phyloP scores from a whole-genome alignment of 2,888 invertebrate genomes.

The Escarpia spicata region DNA sequence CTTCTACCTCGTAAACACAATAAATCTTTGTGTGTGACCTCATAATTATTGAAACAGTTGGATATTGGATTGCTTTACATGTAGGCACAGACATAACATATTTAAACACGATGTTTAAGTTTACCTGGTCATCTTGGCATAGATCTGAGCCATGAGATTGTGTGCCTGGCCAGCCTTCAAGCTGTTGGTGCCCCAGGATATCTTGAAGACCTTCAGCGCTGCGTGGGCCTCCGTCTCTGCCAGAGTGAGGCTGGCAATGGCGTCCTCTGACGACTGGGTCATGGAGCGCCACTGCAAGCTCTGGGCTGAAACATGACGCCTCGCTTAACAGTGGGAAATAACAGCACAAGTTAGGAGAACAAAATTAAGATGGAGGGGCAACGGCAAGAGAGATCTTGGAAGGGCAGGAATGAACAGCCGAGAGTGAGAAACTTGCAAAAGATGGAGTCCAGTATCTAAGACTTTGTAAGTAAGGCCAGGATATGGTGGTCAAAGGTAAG shows the following conservation, averaged over 20 bases:
- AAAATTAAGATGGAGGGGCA: too few species aligned
- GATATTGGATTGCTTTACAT: neutral
- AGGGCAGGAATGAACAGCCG: too few species aligned
- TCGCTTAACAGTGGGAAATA: neutral
- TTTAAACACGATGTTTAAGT: neutral
- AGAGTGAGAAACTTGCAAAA: too few species aligned
- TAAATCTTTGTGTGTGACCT: neutral
- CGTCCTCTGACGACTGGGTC: constrained; percentile 48
- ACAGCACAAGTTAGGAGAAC: neutral
- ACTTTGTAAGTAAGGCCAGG: neutral
- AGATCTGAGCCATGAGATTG: constrained; percentile 55
- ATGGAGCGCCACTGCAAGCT: constrained; percentile 56
- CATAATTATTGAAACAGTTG: neutral
- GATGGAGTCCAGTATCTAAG: neutral
- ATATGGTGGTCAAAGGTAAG: neutral
- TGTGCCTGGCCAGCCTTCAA: constrained; percentile 52
- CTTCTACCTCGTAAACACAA: neutral
- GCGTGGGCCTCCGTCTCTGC: constrained; percentile 54
- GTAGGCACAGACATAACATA: neutral
- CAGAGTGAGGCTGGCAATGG: constrained; percentile 48
- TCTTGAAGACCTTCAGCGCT: constrained; percentile 47
- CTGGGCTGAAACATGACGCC: constrained; percentile 46
- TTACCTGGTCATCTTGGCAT: constrained; percentile 52
- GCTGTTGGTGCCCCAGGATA: constrained; percentile 54
- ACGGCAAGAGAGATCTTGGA: too few species aligned